Evolutionary conservation across 2,797 vertebrate genomes (phyloP), one percentile per base, ranked within the genome.

Genomic region (Margarornis squamiger): DNA sequence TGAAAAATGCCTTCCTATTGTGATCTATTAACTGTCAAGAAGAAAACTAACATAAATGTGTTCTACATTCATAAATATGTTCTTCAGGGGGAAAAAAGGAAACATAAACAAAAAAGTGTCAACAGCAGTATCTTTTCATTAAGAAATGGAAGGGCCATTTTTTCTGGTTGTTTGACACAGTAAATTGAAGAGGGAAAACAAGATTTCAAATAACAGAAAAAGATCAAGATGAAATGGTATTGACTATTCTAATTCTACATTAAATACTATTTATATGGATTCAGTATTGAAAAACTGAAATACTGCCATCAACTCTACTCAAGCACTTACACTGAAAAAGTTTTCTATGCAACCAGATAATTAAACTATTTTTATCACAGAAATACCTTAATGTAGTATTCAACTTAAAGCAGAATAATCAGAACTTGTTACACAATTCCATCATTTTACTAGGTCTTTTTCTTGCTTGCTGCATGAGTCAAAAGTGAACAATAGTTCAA

Each of bases 21-120:
- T 97, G 94, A 98, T 98, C 96, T 97, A 98, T 98, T 97, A 97
- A 97, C 83, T 97, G 96, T 97, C 97, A 98, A 81, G 86, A 97
- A 92, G 74, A 90, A 96, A 97, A 97, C 90, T 93, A 96, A 95
- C 77, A 91, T 91, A 97, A 96, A 97, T 98, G 97, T 88, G 92
- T 97, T 96, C 96, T 96, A 93, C 95, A 63, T 96, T 97, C 97
- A 72, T 49, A 83, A 76, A 38, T 32, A 63, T 4, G 3, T 79
- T 66, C 10, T 57, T 36, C 7, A 24, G 11, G 14, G 19, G 2
- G 1, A 5, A 27, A 29, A 13, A 17, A 26, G 4, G 90, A 86
- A 92, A 89, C 88, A 80, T 73, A 89, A 93, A 93, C 18, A 30
- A 68, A 32, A 7, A 32, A n/a, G 27, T 84, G 90, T 93, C 88